Base-by-base conservation (phyloP, 2,888 invertebrate genomes). In the Noctua janthe region DNA sequence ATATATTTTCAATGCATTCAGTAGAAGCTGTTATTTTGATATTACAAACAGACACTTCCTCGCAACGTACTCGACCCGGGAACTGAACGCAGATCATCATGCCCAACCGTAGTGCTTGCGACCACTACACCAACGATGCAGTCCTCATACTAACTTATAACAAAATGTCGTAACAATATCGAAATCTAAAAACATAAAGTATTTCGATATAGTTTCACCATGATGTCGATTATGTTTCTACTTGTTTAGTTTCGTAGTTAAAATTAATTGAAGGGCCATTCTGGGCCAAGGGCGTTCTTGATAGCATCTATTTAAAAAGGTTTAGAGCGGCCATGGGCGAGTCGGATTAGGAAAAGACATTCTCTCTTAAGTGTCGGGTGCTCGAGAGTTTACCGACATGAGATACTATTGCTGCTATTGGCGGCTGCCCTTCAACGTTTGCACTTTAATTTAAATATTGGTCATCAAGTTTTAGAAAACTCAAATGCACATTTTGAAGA, bases 261-360 rank as follows among this genome's bases (percentile, higher is more conserved):
- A 76, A 69, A 80, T 67, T 69, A 69, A 73, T 67, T 69, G 29
- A 47, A 81, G 47, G 70, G 81, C 62, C 54, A 13, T 69, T 81
- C 13, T 81, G 62, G 47, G 81, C 47, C 54, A 70, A 81, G 81
- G 81, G 75, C 75, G 69, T 10, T 67, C 35, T 74, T 6, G 59
- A 81, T 47, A 47, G 1, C n/a, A 74, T 74, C n/a, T 74, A 69
- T 59, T 67, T 80, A 56, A 80, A 59, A 59, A 39, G 29, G 39
- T 51, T 20, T 6, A 81, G 56, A 5, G 54, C 69, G 81, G 81
- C 54, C 81, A 70, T 1, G 81, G 81, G 6, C 80, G 54, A 39
- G 1, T 54, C 39, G 17, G 69, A 74, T 81, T 74, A 69, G 74
- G 35, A 70, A 74, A 74, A 81, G 0, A 64, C 81, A 81, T 81